Evolutionary conservation across 2,113 vertebrate species (phyloP), one percentile per base, ranked within the genome.

Genomic region (Xiphophorus hellerii): DNA sequence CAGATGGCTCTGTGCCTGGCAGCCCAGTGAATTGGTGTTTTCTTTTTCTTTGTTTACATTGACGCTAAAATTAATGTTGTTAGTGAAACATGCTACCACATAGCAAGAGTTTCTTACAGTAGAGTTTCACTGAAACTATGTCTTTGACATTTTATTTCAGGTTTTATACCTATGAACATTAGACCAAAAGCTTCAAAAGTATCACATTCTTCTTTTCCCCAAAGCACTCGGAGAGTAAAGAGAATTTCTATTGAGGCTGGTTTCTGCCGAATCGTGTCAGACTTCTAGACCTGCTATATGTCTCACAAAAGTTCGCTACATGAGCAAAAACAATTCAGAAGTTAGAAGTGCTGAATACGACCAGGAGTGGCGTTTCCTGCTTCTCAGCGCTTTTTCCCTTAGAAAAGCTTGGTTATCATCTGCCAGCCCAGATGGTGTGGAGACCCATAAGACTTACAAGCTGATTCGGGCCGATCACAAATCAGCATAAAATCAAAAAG

Each of bases 1-100:
- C 92, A 92, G 92, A 91, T 92, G 92, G 91, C 91, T 84, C 81
- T 31, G 65, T 91, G 91, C 90, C 91, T 91, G 83, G 82, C 86
- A 88, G 89, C 86, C 77, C 74, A 78, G 33, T 35, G 51, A 91
- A 88, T 82, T 74, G 70, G 75, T 81, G 83, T 66, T 88, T 42
- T 75, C 82, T 83, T 82, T 76, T 82, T 44, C 67, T 84, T 90
- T 88, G 81, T 91, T 90, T 91, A 87, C 84, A 77, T 82, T 90
- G 82, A 81, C 64, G 87, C 84, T 91, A 87, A 84, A 80, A 87
- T 88, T 81, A 69, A 83, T 85, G 76, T 79, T 84, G 66, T 77
- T 69, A 17, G 35, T 80, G 74, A 84, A 84, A 83, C 67, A 78
- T 63, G 77, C 84, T 70, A 75, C 86, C 75, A 68, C 54, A 74